These are phyloP conservation scores for Andricus quercusramuli DNA, from an alignment of 2,888 invertebrate genomes.

Conservation along the genomic window DNA sequence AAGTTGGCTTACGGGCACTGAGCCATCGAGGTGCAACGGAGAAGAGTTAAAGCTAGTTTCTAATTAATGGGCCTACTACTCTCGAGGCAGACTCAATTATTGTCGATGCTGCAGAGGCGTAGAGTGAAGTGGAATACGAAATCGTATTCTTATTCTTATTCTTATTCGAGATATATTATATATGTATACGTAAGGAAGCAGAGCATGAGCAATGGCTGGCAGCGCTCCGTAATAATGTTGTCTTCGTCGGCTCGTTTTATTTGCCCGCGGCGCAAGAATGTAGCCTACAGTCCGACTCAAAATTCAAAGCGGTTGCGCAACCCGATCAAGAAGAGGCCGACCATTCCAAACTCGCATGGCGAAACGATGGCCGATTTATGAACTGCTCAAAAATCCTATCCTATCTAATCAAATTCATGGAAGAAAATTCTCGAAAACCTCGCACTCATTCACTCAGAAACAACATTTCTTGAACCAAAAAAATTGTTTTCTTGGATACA, in stretches of 20 bases:
- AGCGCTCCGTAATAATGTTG: conserved; percentile 77
- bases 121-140: conserved; percentile 63
- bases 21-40: conserved; percentile 42
- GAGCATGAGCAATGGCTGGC: conserved; percentile 78
- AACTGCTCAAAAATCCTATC: conserved; percentile 30
- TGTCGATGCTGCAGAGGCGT: conserved; percentile 66
- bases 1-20: conserved; percentile 41
- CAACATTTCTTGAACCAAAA: no score
- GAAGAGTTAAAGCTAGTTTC: conserved; percentile 62
- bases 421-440: no score
- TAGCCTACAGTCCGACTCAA: conserved; percentile 77
- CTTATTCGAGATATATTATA: conserved; percentile 42
- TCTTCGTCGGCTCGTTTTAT: conserved; percentile 77
- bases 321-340: conserved; percentile 61
- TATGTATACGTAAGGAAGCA: conserved; percentile 69
- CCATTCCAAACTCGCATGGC: conserved; percentile 46
- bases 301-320: conserved; percentile 75
- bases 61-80: conserved; percentile 68
- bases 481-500: no score
- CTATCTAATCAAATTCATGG: no score
- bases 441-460: no score
- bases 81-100: conserved; percentile 70
- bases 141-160: conserved; percentile 58
- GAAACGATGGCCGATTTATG: conserved; percentile 48
- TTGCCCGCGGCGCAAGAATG: conserved; percentile 77